Percentiles rank a stretch among this genome's conserved stretches.
These are phyloP conservation scores for Drosophila aldrichi DNA, from an alignment of 2,888 invertebrate species.

Conservation along the genomic window DNA sequence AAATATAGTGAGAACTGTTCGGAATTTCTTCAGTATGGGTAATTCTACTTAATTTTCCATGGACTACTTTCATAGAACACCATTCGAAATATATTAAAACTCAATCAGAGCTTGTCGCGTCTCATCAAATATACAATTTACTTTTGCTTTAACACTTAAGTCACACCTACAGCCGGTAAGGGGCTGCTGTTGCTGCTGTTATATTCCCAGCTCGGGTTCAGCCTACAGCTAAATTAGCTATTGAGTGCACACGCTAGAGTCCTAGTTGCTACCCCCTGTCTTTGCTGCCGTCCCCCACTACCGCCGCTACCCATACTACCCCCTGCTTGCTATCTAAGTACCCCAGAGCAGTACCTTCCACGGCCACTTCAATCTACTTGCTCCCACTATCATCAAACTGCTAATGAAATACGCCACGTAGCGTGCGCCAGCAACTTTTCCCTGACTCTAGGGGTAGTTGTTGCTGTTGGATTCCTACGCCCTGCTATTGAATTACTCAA, in stretches of 20 bases:
- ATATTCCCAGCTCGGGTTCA: slow-evolving; percentile 14
- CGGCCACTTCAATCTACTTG: slow-evolving; percentile 31
- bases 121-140: slow-evolving; percentile 64
- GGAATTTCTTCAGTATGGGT: background rate
- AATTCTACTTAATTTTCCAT: background rate
- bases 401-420: slow-evolving; percentile 80
- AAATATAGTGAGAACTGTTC: background rate
- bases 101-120: slow-evolving; percentile 39
- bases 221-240: slow-evolving; percentile 61
- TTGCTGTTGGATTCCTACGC: slow-evolving; percentile 48
- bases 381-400: slow-evolving; percentile 62
- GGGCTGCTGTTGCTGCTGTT: slow-evolving; percentile 1
- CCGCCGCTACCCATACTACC: no score
- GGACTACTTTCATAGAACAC: background rate
- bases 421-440: slow-evolving; percentile 72
- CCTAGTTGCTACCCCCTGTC: background rate
- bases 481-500: slow-evolving; percentile 75
- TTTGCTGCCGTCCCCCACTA: no score
- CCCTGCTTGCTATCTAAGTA: background rate
- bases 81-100: slow-evolving; percentile 12
- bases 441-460: slow-evolving; percentile 43
- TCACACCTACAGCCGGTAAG: slow-evolving; percentile 44
- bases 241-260: slow-evolving; percentile 37
- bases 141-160: slow-evolving; percentile 36
- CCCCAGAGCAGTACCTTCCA: background rate